These are phyloP conservation scores for Smutsia gigantea DNA, from an alignment of 2,797 vertebrate species.

Conservation along the genomic window DNA sequence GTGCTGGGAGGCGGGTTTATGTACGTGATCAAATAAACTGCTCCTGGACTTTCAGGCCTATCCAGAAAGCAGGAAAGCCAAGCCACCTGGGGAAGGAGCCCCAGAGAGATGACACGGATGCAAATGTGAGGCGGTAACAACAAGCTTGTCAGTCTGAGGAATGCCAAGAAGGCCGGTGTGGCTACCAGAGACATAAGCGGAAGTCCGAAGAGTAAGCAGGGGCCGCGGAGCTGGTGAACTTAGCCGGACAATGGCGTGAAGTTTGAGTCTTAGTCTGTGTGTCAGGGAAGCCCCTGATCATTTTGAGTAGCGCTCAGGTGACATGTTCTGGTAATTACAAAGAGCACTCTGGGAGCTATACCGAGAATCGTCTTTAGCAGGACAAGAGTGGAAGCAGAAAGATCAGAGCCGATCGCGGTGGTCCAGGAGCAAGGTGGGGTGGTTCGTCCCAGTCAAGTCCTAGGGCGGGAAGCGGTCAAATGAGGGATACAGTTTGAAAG, in stretches of 20 bases:
- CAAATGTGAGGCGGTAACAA: not conserved
- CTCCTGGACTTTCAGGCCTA: not conserved
- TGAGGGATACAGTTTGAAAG: not conserved
- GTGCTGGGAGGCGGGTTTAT: not conserved
- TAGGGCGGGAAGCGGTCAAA: not conserved
- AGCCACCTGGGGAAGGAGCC: not conserved
- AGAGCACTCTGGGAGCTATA: no score
- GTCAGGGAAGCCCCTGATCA: not conserved
- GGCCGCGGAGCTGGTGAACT: not conserved
- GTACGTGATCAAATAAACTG: not conserved
- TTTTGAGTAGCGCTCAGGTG: not conserved
- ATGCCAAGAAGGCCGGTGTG: no score
- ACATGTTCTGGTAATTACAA: not conserved
- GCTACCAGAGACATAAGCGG: not conserved
- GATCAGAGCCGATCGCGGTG: not conserved
- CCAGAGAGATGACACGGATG: not conserved
- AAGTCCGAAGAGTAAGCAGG: not conserved
- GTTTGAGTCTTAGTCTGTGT: not conserved
- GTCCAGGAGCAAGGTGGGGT: fast-evolving
- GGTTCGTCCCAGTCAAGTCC: not conserved
- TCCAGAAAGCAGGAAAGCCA: not conserved
- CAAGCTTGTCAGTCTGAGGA: not conserved
- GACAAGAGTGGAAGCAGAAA: not conserved
- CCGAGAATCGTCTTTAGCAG: not conserved
- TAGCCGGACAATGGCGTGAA: fast-evolving